Evolutionary conservation across 2,888 invertebrate genomes (phyloP), one percentile per base, ranked within the genome.

Genomic region (Agrochola lota): DNA sequence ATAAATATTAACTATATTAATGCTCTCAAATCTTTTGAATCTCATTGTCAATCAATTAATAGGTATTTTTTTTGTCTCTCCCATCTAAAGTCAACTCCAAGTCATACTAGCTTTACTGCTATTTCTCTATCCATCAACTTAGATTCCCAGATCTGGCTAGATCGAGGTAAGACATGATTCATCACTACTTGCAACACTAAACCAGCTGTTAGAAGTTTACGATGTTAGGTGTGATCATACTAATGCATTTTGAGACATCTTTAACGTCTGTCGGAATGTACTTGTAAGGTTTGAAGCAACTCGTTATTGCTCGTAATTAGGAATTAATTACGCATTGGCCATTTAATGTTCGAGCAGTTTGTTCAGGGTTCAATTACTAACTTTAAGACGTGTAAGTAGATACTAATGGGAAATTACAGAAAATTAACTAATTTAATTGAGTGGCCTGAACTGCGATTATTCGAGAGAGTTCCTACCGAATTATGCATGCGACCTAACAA

Each of bases 131-230:
- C 3, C 49, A 11, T 46, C 6, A 60, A 30, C 4, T 3, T 8
- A 40, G 30, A 17, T 67, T 49, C 17, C 17, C n/a, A 78, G 40
- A 64, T 60, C 4, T 40, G 11, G 69, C 8, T 49, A 78, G 0
- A 64, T 64, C 35, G 2, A 70, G 66, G 40, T 72, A 35, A 57
- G 35, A 6, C 40, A 60, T 52, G 57, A 74, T 86, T 83, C 78
- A 74, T 76, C 9, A 63, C 15, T 26, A 26, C 55, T 83, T 80
- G 57, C 85, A 70, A 71, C 71, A 83, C 55, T 17, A 4, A 17
- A 35, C 23, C 66, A 74, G 73, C 63, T 71, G 74, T 43, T 20
- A 66, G 20, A 12, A 67, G 11, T 81, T 79, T 49, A 75, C 60
- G 59, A 66, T 12, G 49, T 46, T 17, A 59, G 43, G 59, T 68